Percentiles rank a stretch among this genome's conserved stretches.
Evolutionary conservation across 2,113 vertebrate genomes (phyloP).

Genomic region (Paradisaea rubra): DNA sequence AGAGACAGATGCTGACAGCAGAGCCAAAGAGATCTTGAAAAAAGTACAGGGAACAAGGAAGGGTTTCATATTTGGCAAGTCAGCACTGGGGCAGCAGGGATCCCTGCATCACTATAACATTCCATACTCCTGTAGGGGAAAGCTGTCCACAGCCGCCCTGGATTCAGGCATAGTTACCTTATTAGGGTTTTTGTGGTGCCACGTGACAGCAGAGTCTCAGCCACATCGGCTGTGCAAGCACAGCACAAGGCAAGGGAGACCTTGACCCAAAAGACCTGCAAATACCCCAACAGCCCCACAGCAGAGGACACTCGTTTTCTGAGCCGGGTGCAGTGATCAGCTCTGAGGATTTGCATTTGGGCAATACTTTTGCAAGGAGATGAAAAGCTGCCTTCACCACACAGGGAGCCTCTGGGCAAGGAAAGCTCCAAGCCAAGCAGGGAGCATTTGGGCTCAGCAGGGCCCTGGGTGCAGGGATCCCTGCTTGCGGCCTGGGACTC

Average conservation of each 20-base stretch:
- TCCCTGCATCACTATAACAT: background rate
- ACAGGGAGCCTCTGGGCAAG: background rate
- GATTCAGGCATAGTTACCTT: background rate
- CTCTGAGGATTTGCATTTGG: background rate
- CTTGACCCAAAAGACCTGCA: background rate
- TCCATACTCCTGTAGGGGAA: background rate
- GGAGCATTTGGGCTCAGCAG: fast-evolving
- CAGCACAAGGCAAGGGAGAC: background rate
- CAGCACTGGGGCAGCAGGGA: background rate
- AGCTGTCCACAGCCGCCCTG: background rate
- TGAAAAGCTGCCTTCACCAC: background rate
- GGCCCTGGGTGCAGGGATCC: no score
- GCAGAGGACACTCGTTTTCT: fast-evolving
- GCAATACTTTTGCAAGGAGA: background rate
- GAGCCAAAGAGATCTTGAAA: background rate
- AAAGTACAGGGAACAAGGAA: background rate
- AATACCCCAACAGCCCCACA: background rate
- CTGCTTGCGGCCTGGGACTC: background rate
- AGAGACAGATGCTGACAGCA: background rate
- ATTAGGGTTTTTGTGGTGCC: background rate
- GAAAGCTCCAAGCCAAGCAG: fast-evolving
- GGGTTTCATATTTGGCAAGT: background rate
- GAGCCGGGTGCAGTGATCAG: background rate
- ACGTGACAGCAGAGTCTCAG: background rate
- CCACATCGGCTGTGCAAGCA: background rate